Evolutionary conservation across 2,113 vertebrate genomes (phyloP).

Genomic region (Vulpes vulpes): DNA sequence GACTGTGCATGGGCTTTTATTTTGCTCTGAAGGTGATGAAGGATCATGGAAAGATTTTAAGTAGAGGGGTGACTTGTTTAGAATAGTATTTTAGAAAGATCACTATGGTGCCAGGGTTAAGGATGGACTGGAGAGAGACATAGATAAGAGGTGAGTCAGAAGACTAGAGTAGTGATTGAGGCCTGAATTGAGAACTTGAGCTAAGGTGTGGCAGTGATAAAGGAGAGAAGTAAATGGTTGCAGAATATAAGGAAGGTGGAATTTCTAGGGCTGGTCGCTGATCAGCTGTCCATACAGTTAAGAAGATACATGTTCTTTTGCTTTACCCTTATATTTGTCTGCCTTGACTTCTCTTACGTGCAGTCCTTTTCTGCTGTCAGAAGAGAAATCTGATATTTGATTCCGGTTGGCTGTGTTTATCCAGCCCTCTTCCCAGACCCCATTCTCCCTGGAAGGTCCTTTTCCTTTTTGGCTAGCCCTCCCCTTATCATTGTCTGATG

Average conservation of each 20-base stretch:
- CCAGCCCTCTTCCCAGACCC: not conserved
- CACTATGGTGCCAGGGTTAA: not conserved
- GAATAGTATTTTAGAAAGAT: constrained; percentile 5
- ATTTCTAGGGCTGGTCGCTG: not conserved
- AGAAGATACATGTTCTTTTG: not conserved
- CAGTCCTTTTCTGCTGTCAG: not conserved
- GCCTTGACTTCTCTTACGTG: not conserved
- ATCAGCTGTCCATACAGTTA: not conserved
- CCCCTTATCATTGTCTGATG: not conserved
- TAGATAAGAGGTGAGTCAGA: not conserved
- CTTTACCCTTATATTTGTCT: not conserved
- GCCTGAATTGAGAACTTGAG: constrained; percentile 22
- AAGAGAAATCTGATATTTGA: constrained; percentile 2
- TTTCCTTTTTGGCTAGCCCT: not conserved
- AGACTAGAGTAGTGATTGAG: not conserved
- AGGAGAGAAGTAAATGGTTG: not conserved
- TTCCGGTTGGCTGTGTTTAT: not conserved
- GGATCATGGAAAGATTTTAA: not conserved
- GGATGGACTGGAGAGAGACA: not conserved
- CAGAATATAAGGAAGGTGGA: not conserved
- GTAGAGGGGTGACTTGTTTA: constrained; percentile 15
- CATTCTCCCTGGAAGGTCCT: not conserved
- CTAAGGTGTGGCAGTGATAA: not conserved
- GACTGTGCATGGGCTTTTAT: not conserved
- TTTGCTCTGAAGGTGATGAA: constrained; percentile 2